A percentile compares a stretch with the other conserved stretches of the same genome.
phyloP scores from a whole-genome alignment of 2,888 invertebrate species.

The Rhingia campestris region DNA sequence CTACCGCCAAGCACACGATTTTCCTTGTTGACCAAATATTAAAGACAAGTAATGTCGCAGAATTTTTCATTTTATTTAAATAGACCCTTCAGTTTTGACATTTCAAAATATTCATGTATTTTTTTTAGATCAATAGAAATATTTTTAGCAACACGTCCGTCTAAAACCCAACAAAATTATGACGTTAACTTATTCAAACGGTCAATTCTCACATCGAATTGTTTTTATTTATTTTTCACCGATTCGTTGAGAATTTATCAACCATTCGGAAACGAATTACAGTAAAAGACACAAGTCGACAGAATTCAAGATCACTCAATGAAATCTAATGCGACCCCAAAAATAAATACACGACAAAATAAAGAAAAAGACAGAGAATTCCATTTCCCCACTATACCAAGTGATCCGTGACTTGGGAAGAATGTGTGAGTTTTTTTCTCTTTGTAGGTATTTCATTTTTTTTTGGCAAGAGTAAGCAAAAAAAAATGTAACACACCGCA shows the following conservation, averaged over 20 bases:
- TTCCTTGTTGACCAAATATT: too few relatives aligned
- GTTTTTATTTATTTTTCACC: background rate
- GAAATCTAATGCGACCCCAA: conserved; percentile 72
- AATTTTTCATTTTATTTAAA: too few relatives aligned
- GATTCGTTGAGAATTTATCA: background rate
- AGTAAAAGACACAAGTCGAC: conserved; percentile 53
- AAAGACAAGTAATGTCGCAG: too few relatives aligned
- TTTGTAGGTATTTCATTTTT: background rate
- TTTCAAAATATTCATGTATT: too few relatives aligned
- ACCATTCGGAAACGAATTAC: conserved; percentile 61
- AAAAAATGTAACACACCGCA: conserved; percentile 19
- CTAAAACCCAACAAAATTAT: conserved; percentile 12
- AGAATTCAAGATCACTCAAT: conserved; percentile 71
- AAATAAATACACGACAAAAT: conserved; percentile 55
- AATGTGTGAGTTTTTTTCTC: conserved; percentile 36
- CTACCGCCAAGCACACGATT: too few relatives aligned
- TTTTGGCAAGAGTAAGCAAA: conserved; percentile 65
- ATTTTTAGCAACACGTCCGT: conserved; percentile 34
- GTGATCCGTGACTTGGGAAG: conserved; percentile 61
- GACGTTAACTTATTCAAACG: conserved; percentile 1
- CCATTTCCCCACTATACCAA: conserved; percentile 64
- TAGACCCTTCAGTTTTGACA: too few relatives aligned
- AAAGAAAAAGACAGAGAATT: conserved; percentile 29
- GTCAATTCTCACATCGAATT: background rate
- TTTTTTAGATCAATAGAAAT: background rate